Evolutionary conservation across 2,888 invertebrate genomes (phyloP).

Genomic region (Yponomeuta cagnagella): DNA sequence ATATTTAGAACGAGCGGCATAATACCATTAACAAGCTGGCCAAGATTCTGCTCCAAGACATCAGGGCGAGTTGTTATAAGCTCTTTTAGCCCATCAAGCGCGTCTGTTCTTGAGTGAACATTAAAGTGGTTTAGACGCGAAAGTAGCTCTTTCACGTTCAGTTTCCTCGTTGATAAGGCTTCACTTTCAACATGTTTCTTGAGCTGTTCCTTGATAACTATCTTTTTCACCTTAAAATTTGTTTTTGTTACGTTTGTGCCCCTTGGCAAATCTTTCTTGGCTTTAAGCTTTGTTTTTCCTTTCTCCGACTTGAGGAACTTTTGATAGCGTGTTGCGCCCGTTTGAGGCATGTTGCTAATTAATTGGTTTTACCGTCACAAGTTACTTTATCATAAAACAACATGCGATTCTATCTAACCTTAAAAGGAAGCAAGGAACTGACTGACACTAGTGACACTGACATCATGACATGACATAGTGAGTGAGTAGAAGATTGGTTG

Average conservation of each 20-base stretch:
- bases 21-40: constrained; percentile 80
- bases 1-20: constrained; percentile 82
- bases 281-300: constrained; percentile 91
- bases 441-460: background rate
- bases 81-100: constrained; percentile 77
- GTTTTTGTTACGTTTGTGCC: constrained; percentile 93
- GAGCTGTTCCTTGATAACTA: constrained; percentile 87
- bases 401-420: background rate
- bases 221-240: constrained; percentile 91
- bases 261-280: constrained; percentile 85
- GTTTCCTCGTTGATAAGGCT: constrained; percentile 79
- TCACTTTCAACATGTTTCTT: constrained; percentile 68
- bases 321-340: constrained; percentile 77
- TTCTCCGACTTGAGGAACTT: constrained; percentile 89
- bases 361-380: background rate
- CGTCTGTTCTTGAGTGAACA: constrained; percentile 79
- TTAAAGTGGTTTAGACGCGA: constrained; percentile 85
- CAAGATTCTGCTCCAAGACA: constrained; percentile 75
- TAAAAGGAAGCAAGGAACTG: background rate
- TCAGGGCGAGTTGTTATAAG: constrained; percentile 52
- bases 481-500: no score
- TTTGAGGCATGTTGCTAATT: constrained; percentile 49
- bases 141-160: constrained; percentile 83
- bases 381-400: background rate
- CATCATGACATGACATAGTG: background rate